Evolutionary conservation across 1,140 invertebrate genomes (phyloP).

Genomic region (Drosophila melanica): DNA sequence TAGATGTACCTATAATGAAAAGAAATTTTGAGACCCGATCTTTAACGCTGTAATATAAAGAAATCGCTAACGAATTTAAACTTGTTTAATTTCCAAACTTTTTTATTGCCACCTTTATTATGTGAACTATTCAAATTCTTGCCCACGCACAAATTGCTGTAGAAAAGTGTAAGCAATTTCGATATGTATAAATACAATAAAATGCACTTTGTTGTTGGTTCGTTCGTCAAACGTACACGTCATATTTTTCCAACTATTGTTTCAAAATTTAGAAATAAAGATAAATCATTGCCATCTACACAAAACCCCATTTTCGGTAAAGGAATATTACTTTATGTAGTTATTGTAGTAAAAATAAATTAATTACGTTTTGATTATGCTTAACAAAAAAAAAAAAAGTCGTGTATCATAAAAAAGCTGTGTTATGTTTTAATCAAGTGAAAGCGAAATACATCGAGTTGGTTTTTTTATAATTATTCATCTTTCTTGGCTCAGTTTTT

Average conservation of each 20-base stretch:
- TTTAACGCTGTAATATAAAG: slow-evolving; percentile 73
- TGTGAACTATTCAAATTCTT: slow-evolving; percentile 36
- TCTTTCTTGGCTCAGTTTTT: slow-evolving; percentile 8
- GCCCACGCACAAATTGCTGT: slow-evolving; percentile 44
- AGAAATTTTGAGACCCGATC: slow-evolving; percentile 36
- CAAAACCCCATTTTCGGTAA: slow-evolving; percentile 59
- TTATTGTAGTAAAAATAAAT: slow-evolving; percentile 44
- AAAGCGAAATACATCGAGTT: slow-evolving; percentile 31
- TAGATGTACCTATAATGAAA: slow-evolving; percentile 31
- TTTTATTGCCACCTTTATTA: slow-evolving; percentile 5
- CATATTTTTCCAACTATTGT: slow-evolving; percentile 47
- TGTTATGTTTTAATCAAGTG: slow-evolving; percentile 38
- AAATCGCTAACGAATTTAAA: slow-evolving; percentile 76
- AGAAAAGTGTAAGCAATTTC: slow-evolving; percentile 49
- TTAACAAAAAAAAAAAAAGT: slow-evolving; percentile 47
- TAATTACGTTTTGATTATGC: slow-evolving; percentile 60
- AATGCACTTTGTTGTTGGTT: slow-evolving; percentile 68
- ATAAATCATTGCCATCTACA: slow-evolving; percentile 63
- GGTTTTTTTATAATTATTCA: slow-evolving; percentile 6
- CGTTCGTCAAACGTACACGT: slow-evolving; percentile 57
- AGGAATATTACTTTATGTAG: slow-evolving; percentile 47
- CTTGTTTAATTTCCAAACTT: slow-evolving; percentile 58
- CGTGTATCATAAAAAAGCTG: slow-evolving; percentile 35
- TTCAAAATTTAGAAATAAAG: slow-evolving; percentile 32
- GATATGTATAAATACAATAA: slow-evolving; percentile 59